Evolutionary conservation across 2,113 vertebrate species (phyloP).

Genomic region (Sakesphorus luctuosus): DNA sequence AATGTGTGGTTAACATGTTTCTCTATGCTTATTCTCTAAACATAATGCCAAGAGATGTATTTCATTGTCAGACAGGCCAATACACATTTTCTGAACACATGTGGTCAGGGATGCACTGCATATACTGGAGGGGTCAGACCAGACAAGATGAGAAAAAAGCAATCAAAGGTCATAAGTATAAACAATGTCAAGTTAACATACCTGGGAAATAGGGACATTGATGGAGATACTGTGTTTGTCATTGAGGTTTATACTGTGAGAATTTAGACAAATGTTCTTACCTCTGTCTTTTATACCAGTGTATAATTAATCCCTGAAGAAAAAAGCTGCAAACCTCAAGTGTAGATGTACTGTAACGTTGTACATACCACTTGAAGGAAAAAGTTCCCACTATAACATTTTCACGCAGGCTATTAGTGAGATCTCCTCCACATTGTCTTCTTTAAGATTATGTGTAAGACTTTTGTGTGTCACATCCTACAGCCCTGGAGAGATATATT

Average conservation of each 20-base stretch:
- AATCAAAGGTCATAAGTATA: rapidly evolving
- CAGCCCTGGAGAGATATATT: neutral
- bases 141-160: neutral
- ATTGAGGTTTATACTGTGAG: neutral
- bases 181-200: neutral
- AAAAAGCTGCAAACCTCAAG: neutral
- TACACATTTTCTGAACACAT: neutral
- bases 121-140: neutral
- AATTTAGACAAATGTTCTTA: neutral
- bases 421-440: neutral
- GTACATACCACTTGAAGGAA: neutral
- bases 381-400: neutral
- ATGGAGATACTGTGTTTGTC: neutral
- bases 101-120: neutral
- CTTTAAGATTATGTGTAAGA: neutral
- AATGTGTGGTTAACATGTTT: neutral
- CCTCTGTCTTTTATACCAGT: neutral
- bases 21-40: neutral
- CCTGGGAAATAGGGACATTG: neutral
- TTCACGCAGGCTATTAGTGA: neutral
- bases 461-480: neutral
- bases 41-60: neutral
- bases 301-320: neutral
- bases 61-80: neutral
- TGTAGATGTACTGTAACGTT: neutral